phyloP scores from a whole-genome alignment of 2,797 vertebrate genomes.

The Buceros bicornis region DNA sequence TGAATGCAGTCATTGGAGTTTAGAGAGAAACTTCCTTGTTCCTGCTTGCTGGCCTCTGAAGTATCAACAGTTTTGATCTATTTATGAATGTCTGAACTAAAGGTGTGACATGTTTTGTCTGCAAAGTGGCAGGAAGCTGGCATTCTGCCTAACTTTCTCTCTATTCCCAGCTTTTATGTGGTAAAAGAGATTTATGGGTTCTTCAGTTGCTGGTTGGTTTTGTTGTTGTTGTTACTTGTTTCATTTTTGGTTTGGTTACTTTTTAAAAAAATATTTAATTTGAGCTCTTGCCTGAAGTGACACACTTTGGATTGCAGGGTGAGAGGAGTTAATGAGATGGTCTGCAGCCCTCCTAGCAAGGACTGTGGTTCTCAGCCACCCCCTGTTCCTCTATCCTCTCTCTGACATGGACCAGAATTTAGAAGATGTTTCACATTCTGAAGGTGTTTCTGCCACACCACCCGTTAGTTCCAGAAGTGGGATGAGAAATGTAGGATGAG shows the following conservation, averaged over 20 bases:
- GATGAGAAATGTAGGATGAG: background rate
- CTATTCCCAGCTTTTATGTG: conserved; percentile 90
- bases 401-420: background rate
- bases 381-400: background rate
- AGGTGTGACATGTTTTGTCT: conserved; percentile 86
- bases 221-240: background rate
- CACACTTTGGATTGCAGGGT: conserved; percentile 59
- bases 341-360: background rate
- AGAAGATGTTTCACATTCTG: background rate
- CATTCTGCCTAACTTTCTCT: conserved; percentile 72
- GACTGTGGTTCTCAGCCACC: background rate
- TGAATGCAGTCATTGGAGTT: conserved; percentile 85
- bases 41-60: conserved; percentile 73
- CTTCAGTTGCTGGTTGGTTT: background rate
- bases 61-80: conserved; percentile 85
- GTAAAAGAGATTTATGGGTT: conserved; percentile 79
- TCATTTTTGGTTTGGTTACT: conserved; percentile 3
- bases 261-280: background rate
- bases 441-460: background rate
- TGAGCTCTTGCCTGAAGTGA: conserved; percentile 59
- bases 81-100: conserved; percentile 83
- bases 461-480: background rate
- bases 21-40: conserved; percentile 42
- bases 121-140: conserved; percentile 82
- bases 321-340: conserved; percentile 68